Base-by-base conservation (phyloP, 2,797 vertebrate genomes). In the Notolabrus celidotus region DNA sequence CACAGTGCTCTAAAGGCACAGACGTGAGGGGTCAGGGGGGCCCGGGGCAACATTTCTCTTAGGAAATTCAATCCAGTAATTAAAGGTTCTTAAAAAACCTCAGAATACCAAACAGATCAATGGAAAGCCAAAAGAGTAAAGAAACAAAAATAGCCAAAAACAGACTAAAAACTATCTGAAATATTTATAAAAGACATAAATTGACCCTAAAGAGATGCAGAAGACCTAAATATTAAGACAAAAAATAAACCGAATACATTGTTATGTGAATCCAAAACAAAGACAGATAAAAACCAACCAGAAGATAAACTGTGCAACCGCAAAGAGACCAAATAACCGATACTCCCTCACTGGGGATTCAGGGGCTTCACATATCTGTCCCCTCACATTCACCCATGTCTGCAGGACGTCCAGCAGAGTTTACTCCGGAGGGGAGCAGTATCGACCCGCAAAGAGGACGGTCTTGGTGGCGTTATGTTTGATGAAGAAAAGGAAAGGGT, bases 401-500 rank as follows among this genome's bases (percentile, higher is more conserved):
- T 41, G 10, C 14, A 52, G 33, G 33, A 51, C 1, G 3, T 22
- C 42, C 33, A 19, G 45, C 20, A 23, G 34, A 1, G 12, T 49
- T 82, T 31, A 79, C 51, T 59, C 56, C 3, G 84, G 84, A 45
- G 53, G 84, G 45, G 53, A 66, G 56, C 63, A 63, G 67, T 53
- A 86, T 34, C 67, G 49, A 7, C 86, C 84, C 2, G 65, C 73
- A 38, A 88, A 86, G 55, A 88, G 76, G 20, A 85, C 4, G 12
- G 15, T 67, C 14, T 22, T 61, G 50, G 61, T 22, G 62, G 58
- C 15, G 38, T 82, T 81, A 20, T 86, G 77, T 59, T 62, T 57
- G 23, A 78, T 83, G 67, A 77, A 77, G 64, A 86, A 88, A 57
- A 88, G 59, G 73, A 85, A 88, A 23, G 86, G 80, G 27, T 75